Base-by-base conservation (phyloP, 2,888 invertebrate species). In the Ametastegia equiseti region DNA sequence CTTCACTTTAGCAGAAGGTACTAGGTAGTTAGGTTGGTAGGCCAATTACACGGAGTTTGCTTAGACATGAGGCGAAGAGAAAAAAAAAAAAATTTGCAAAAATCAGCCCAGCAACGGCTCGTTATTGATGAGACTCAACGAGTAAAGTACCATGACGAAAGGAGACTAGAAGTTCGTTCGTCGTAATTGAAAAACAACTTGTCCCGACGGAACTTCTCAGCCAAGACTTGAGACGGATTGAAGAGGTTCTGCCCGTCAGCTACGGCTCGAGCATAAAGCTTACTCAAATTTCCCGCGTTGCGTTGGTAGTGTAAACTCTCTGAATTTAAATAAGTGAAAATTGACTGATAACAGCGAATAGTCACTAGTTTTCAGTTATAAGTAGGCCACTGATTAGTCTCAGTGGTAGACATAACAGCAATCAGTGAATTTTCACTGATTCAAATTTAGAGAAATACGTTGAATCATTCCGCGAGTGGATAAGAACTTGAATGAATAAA, bases 181-280 rank as follows among this genome's bases (percentile, higher is more conserved):
- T 39, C 42, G 57, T 57, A 60, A 78, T 78, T 78, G 77, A 78
- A 78, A 60, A 78, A 78, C 23, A 60, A 39, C 77, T 57, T 39
- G 54, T 42, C 19, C 19, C 23, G 13, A 63, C 13, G 5, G 30
- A 78, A 60, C 78, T 78, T 75, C 54, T 36, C 36, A 50, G 27
- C 36, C 45, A 47, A 47, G 15, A 23, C 27, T 11, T 27, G 71
- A 11, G 6, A 71, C 63, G 63, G 27, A 63, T 63, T 63, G 9
- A 63, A 30, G 63, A 63, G 63, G 4, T 63, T 63, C 15, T 30
- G 23, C 69, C 23, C 11, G 69, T 27, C 42, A 69, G n/a, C n/a
- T n/a, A 13, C 15, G 33, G 69, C 13, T 9, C 9, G 45, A 42
- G 42, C 7, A 7, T 42, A 13, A 19, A 42, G 27, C 27, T 9